A percentile compares a stretch with the other conserved stretches of the same genome.
Conservation (phyloP, 2,113 vertebrate genomes). For the Antechinus stuartii region DNA sequence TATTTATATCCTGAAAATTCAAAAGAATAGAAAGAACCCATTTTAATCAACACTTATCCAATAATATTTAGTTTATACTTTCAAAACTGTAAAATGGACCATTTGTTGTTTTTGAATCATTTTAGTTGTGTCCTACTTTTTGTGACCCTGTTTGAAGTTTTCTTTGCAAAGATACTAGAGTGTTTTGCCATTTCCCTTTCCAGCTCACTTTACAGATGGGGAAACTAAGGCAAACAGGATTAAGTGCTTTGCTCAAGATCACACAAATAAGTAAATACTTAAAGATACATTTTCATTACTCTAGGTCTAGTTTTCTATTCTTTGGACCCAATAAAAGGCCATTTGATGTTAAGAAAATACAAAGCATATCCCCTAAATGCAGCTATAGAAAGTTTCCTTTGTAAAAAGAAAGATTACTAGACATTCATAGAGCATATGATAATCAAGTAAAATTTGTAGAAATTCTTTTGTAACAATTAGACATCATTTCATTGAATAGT, state of each 20-base stretch:
- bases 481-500: neutral
- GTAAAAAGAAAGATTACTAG: neutral
- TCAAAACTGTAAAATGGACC: too few relatives aligned
- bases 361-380: neutral
- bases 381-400: neutral
- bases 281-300: too few relatives aligned
- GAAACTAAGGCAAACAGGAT: too few relatives aligned
- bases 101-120: too few relatives aligned
- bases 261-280: too few relatives aligned
- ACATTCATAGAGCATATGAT: neutral
- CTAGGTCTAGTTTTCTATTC: too few relatives aligned
- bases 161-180: too few relatives aligned
- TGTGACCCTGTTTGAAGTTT: too few relatives aligned
- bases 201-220: too few relatives aligned
- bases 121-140: too few relatives aligned
- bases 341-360: neutral
- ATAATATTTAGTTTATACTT: neutral
- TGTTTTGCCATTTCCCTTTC: too few relatives aligned
- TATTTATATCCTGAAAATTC: neutral
- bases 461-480: neutral
- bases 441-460: neutral
- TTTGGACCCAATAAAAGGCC: neutral
- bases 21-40: neutral
- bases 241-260: too few relatives aligned
- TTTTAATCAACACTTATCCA: neutral